Conservation (phyloP, 2,797 vertebrate genomes). For the Thunnus albacares region DNA sequence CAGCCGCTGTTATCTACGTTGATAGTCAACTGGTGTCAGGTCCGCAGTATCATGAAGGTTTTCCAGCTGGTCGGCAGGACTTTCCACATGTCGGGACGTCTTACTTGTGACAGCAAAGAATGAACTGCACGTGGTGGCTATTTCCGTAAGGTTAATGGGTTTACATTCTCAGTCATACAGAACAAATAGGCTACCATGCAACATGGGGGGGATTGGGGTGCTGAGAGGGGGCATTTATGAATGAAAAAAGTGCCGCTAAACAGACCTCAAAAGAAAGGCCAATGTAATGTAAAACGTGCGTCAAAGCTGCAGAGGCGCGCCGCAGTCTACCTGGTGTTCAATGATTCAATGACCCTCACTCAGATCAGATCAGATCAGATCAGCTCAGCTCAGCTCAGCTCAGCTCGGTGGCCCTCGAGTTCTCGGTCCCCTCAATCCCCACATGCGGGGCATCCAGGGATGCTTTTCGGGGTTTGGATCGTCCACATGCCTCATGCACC, state of each 20-base stretch:
- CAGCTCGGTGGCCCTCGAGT: constrained; percentile 16
- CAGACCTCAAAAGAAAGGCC: constrained; percentile 27
- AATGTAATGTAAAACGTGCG: constrained; percentile 10
- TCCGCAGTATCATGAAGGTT: constrained; percentile 1
- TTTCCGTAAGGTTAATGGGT: constrained; percentile 77
- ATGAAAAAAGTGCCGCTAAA: constrained; percentile 43
- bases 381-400: neutral
- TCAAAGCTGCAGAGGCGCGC: constrained; percentile 5
- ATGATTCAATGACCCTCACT: neutral
- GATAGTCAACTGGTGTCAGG: constrained; percentile 53
- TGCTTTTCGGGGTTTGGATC: constrained; percentile 75
- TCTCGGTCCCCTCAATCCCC: too few relatives aligned
- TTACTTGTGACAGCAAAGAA: constrained; percentile 72
- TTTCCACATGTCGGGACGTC: constrained; percentile 60
- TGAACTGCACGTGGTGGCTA: constrained; percentile 70
- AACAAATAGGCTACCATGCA: constrained; percentile 63
- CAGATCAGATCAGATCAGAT: neutral
- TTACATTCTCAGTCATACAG: constrained; percentile 71
- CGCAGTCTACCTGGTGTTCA: constrained; percentile 34
- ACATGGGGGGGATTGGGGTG: neutral
- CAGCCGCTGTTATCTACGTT: constrained; percentile 1
- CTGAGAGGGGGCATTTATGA: constrained; percentile 16
- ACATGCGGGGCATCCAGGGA: constrained; percentile 30
- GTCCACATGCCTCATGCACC: constrained; percentile 76
- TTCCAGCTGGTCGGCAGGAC: constrained; percentile 47